Evolutionary conservation across 2,113 vertebrate species (phyloP).

Genomic region (Crotophaga sulcirostris): DNA sequence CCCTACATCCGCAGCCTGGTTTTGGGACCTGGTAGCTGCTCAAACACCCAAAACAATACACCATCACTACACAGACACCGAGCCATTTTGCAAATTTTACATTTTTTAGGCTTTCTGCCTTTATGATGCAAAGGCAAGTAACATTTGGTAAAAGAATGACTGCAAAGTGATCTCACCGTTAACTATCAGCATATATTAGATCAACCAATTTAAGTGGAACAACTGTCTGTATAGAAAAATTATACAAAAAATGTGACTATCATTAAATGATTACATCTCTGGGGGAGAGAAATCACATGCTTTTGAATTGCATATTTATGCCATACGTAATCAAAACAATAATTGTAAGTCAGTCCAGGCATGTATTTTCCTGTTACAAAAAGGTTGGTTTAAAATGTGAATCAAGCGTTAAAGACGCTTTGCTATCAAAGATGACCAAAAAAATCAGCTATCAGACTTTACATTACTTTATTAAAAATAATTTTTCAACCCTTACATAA

Average conservation of each 20-base stretch:
- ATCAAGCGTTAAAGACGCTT: not conserved
- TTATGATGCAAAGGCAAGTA: not conserved
- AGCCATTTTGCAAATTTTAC: not conserved
- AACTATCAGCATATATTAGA: not conserved
- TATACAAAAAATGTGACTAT: not conserved
- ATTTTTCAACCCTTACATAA: not conserved
- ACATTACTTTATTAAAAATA: not conserved
- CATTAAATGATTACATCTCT: not conserved
- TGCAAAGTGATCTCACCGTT: not conserved
- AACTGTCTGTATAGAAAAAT: not conserved
- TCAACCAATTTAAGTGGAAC: not conserved
- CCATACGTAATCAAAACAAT: not conserved
- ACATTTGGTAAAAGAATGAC: not conserved
- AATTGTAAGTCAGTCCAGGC: fast-evolving
- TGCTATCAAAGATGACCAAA: not conserved
- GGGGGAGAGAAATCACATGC: not conserved
- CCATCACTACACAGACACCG: not conserved
- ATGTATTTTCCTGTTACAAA: not conserved
- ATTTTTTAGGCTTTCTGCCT: not conserved
- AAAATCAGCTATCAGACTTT: not conserved
- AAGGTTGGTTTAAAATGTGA: not conserved
- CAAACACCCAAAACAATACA: not conserved
- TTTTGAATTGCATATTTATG: not conserved
- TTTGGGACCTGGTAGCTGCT: not conserved
- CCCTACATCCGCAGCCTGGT: not conserved